phyloP scores from a whole-genome alignment of 1,140 invertebrate species.

The Portunus trituberculatus region DNA sequence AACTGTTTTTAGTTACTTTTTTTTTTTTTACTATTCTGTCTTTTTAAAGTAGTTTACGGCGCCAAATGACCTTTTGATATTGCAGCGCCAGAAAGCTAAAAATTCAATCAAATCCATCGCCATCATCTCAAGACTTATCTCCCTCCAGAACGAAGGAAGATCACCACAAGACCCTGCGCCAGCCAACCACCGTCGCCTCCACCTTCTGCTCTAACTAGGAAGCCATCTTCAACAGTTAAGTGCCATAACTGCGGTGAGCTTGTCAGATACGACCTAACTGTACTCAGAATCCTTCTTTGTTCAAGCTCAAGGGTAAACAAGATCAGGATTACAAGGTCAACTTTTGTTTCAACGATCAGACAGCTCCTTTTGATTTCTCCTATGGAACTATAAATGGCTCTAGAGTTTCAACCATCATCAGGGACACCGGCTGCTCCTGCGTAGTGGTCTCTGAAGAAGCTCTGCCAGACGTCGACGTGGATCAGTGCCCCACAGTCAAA shows the following conservation, averaged over 20 bases:
- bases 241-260: conserved; percentile 13
- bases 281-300: not conserved
- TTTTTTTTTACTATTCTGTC: too few species aligned
- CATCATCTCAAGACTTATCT: not conserved
- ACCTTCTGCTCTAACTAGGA: not conserved
- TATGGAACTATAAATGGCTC: conserved; percentile 41
- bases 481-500: not conserved
- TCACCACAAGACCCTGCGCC: too few species aligned
- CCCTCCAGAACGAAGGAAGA: not conserved
- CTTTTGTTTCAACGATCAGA: not conserved
- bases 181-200: not conserved
- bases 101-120: too few species aligned
- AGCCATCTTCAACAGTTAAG: not conserved
- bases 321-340: not conserved
- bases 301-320: not conserved
- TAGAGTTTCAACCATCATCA: conserved; percentile 39
- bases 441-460: conserved; percentile 58
- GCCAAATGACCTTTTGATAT: too few species aligned
- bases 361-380: too few species aligned
- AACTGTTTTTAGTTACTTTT: too few species aligned
- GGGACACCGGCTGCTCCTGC: conserved; percentile 54
- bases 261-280: not conserved
- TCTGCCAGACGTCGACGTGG: conserved; percentile 26
- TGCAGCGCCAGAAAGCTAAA: too few species aligned
- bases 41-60: too few species aligned